Evolutionary conservation across 2,888 invertebrate genomes (phyloP).

Genomic region (Galerucella pusilla): DNA sequence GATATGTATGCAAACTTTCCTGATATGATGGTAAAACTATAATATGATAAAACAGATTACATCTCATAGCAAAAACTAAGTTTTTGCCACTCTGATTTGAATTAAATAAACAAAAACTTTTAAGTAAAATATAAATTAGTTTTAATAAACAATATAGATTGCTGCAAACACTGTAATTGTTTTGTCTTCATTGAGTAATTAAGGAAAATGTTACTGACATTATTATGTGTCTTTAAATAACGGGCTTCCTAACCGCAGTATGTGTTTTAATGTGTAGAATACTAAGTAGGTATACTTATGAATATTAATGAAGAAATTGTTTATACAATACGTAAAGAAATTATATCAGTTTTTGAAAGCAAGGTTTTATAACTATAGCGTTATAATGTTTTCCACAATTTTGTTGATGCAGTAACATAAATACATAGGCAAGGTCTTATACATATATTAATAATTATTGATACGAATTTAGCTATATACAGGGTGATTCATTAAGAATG

Average conservation of each 20-base stretch:
- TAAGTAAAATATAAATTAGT: too few species aligned
- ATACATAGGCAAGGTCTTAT: not conserved
- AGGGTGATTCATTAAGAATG: too few species aligned
- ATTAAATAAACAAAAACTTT: too few species aligned
- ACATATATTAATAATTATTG: not conserved
- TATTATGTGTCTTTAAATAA: not conserved
- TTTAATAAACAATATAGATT: too few species aligned
- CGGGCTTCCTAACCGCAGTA: constrained; percentile 8
- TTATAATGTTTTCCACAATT: not conserved
- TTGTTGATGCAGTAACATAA: not conserved
- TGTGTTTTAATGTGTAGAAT: constrained; percentile 10
- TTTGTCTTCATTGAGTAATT: not conserved
- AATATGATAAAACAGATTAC: too few species aligned
- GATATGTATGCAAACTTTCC: too few species aligned
- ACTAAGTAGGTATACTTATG: constrained; percentile 3
- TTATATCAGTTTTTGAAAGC: constrained; percentile 4
- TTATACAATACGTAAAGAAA: constrained; percentile 3
- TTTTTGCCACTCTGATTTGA: too few species aligned
- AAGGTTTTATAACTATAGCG: not conserved
- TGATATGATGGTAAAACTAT: too few species aligned
- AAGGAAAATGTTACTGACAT: not conserved
- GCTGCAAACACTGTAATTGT: not conserved
- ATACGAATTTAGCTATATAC: too few species aligned
- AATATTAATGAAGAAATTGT: constrained; percentile 12
- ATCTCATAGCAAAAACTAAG: too few species aligned